Evolutionary conservation across 2,113 vertebrate species (phyloP).

Genomic region (Synodontis membranacea): DNA sequence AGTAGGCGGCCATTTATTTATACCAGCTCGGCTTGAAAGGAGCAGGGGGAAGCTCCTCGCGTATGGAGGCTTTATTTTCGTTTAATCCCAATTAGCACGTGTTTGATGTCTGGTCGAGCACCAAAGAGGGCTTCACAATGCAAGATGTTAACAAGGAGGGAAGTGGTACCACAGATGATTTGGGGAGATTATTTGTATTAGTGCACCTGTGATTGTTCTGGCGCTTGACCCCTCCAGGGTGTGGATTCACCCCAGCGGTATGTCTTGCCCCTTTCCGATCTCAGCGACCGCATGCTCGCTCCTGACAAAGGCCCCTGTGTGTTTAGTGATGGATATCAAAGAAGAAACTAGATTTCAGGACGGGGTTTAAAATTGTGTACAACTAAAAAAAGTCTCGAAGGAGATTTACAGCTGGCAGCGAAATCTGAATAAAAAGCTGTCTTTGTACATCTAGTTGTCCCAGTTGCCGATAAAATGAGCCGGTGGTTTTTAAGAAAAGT

Average conservation of each 20-base stretch:
- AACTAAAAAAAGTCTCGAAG: neutral
- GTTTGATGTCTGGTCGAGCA: slow-evolving; percentile 69
- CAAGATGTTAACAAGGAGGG: slow-evolving; percentile 69
- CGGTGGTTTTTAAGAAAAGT: slow-evolving; percentile 1
- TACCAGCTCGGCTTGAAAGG: slow-evolving; percentile 71
- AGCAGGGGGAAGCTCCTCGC: slow-evolving; percentile 57
- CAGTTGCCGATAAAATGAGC: neutral
- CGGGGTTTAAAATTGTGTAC: neutral
- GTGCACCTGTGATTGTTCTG: slow-evolving; percentile 65
- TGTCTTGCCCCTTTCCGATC: slow-evolving; percentile 50
- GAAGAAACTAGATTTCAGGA: slow-evolving; percentile 24
- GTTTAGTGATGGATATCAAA: slow-evolving; percentile 47
- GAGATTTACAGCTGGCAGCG: neutral
- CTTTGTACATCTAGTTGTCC: neutral
- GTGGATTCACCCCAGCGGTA: slow-evolving; percentile 53
- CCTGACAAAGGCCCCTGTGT: slow-evolving; percentile 22
- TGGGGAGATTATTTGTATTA: slow-evolving; percentile 66
- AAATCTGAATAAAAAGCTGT: neutral
- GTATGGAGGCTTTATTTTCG: slow-evolving; percentile 61
- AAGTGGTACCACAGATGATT: slow-evolving; percentile 69
- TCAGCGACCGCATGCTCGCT: slow-evolving; percentile 48
- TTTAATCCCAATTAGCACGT: slow-evolving; percentile 68
- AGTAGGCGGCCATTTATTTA: slow-evolving; percentile 72
- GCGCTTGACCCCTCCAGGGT: slow-evolving; percentile 58
- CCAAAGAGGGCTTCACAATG: slow-evolving; percentile 59